Base-by-base conservation (phyloP, 1,140 invertebrate species). In the Drosophila rhopaloa region DNA sequence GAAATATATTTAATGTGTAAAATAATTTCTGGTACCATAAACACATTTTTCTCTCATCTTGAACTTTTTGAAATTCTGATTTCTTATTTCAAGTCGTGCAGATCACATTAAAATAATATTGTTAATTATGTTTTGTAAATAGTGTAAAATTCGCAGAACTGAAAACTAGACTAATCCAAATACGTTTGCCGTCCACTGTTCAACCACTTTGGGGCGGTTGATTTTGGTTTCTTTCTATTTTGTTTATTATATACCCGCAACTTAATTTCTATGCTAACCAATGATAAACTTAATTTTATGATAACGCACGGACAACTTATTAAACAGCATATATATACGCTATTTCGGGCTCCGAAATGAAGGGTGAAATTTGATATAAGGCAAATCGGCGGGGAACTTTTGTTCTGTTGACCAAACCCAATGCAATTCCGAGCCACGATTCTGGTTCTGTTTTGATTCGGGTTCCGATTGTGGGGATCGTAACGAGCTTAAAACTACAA, bases 271-370 rank as follows among this genome's bases (percentile, higher is more conserved):
- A 68, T 88, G 84, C 84, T 89, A 88, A 88, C 73, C 63, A 86
- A 89, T 84, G 65, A 89, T 88, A 89, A 89, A 88, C 77, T 78
- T 51, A 78, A 89, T 71, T 88, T 89, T 89, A 84, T 80, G 84
- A 89, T 88, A 88, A 88, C 77, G 56, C 47, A n/a, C 51, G 41
- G 60, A 5, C 67, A 86, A 63, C n/a, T 58, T 71, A 71, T 70
- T 71, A 70, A 70, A 50, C 11, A 47, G 51, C 16, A 40, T 32
- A 67, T 38, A 73, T 65, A 61, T 67, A 16, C 8, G 29, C 61
- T 59, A 40, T 76, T 56, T 5, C 37, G 19, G 46, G 55, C 51
- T 35, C 53, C 51, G 75, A 60, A 19, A 40, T 35, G 38, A 50
- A 27, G 29, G 57, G 47, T 54, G 82, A 73, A 76, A 86, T 79